Percentiles rank a stretch among this genome's conserved stretches.
phyloP scores from a whole-genome alignment of 2,888 invertebrate species.

The Thera britannica region DNA sequence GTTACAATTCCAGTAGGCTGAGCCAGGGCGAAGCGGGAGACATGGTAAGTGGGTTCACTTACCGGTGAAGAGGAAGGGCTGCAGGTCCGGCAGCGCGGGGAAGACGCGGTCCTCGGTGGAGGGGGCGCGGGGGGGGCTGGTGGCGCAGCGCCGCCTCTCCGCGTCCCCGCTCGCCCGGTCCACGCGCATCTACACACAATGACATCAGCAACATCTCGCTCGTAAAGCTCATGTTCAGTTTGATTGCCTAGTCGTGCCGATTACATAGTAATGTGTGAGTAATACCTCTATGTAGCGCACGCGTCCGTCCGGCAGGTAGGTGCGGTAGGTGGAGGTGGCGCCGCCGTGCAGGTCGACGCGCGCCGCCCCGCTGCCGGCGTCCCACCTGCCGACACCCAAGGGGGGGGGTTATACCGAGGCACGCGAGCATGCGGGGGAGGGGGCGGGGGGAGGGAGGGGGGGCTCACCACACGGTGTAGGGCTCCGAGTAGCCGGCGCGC shows the following conservation, averaged over 20 bases:
- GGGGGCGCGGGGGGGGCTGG: conserved; percentile 44
- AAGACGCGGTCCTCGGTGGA: conserved; percentile 51
- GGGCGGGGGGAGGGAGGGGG: not conserved
- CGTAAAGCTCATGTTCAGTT: too few species aligned
- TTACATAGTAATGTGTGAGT: too few species aligned
- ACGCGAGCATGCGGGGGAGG: not conserved
- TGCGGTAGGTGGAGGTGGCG: conserved; percentile 60
- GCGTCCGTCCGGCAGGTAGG: conserved; percentile 49
- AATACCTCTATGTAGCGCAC: conserved; percentile 58
- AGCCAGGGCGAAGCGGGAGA: too few species aligned
- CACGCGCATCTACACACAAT: conserved; percentile 51
- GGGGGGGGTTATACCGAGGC: too few species aligned
- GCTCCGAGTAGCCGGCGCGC: conserved; percentile 66
- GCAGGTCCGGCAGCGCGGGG: conserved; percentile 65
- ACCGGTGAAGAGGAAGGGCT: conserved; percentile 64
- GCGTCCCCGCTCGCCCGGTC: conserved; percentile 57
- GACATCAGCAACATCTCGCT: too few species aligned
- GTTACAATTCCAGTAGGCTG: not conserved
- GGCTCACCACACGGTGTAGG: conserved; percentile 60
- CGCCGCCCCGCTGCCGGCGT: conserved; percentile 61
- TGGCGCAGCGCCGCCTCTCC: conserved; percentile 56
- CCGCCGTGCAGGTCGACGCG: conserved; percentile 66
- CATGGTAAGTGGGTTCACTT: not conserved
- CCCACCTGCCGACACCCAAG: conserved; percentile 56
- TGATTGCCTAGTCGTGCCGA: too few species aligned